Evolutionary conservation across 2,113 vertebrate genomes (phyloP).

Genomic region (Laticauda laticaudata): DNA sequence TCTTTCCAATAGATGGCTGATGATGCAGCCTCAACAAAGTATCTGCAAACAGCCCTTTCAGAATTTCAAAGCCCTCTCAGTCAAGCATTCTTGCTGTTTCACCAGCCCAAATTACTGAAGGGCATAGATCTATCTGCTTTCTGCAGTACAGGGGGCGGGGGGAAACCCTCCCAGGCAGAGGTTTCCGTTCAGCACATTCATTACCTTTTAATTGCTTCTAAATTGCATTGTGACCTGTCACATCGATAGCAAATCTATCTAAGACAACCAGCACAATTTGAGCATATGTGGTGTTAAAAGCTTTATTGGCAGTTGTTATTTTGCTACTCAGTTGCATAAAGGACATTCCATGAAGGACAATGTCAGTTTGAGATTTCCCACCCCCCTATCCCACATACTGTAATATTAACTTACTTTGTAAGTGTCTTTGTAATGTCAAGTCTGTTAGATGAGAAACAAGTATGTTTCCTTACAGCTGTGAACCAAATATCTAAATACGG

Average conservation of each 20-base stretch:
- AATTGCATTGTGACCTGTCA: constrained; percentile 85
- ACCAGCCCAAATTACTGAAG: constrained; percentile 62
- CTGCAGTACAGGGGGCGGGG: constrained; percentile 55
- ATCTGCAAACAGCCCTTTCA: constrained; percentile 42
- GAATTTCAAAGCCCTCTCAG: constrained; percentile 43
- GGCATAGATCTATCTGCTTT: constrained; percentile 72
- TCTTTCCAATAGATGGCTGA: background rate
- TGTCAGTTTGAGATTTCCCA: constrained; percentile 33
- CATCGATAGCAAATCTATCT: constrained; percentile 79
- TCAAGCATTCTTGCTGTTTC: constrained; percentile 43
- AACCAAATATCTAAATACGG: background rate
- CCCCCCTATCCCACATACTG: background rate
- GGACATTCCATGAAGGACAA: constrained; percentile 50
- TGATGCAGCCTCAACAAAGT: constrained; percentile 15
- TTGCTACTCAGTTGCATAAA: constrained; percentile 51
- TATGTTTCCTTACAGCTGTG: constrained; percentile 1
- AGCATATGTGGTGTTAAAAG: constrained; percentile 48
- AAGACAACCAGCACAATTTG: constrained; percentile 60
- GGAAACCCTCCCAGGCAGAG: constrained; percentile 78
- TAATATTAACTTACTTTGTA: constrained; percentile 32
- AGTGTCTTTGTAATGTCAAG: constrained; percentile 48
- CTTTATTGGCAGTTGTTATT: constrained; percentile 38
- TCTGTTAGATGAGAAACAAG: constrained; percentile 55
- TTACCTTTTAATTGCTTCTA: constrained; percentile 94
- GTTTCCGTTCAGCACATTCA: constrained; percentile 83